Conservation (phyloP, 2,888 invertebrate species). For the Caenorhabditis japonica region DNA sequence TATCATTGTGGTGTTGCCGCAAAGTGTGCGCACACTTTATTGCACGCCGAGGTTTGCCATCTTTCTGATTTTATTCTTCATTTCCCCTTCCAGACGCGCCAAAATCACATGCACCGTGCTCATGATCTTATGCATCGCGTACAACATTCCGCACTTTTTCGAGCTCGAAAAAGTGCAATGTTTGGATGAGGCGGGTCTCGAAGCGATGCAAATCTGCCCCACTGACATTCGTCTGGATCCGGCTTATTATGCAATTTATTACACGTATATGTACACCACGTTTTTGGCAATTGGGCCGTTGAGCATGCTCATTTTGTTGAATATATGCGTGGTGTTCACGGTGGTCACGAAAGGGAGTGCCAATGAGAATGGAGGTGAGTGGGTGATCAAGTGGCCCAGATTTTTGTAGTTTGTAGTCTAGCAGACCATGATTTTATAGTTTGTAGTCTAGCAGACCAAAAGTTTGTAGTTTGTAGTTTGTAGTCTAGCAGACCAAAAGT, state of each 20-base stretch:
- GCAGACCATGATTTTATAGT: too few relatives aligned
- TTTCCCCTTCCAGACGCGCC: conserved; percentile 66
- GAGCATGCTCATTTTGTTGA: conserved; percentile 71
- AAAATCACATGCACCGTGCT: conserved; percentile 67
- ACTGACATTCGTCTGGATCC: conserved; percentile 69
- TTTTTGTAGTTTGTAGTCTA: too few relatives aligned
- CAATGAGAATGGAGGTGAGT: conserved; percentile 40
- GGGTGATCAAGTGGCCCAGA: too few relatives aligned
- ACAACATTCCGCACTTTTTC: conserved; percentile 76
- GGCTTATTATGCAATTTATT: conserved; percentile 75
- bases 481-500: too few relatives aligned
- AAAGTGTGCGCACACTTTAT: conserved; percentile 64
- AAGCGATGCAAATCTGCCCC: conserved; percentile 62
- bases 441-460: too few relatives aligned
- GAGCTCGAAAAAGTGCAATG: conserved; percentile 68
- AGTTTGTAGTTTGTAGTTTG: too few relatives aligned
- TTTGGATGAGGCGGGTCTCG: conserved; percentile 43
- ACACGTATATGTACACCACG: conserved; percentile 74
- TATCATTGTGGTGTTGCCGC: conserved; percentile 66
- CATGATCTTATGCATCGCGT: conserved; percentile 66
- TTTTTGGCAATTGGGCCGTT: conserved; percentile 76
- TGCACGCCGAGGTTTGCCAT: conserved; percentile 70
- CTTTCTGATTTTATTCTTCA: background rate
- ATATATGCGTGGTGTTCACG: conserved; percentile 72
- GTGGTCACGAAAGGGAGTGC: conserved; percentile 53